A percentile compares a stretch with the other conserved stretches of the same genome.
These are phyloP conservation scores for Papilio elwesi DNA, from an alignment of 2,888 invertebrate genomes.

Conservation along the genomic window DNA sequence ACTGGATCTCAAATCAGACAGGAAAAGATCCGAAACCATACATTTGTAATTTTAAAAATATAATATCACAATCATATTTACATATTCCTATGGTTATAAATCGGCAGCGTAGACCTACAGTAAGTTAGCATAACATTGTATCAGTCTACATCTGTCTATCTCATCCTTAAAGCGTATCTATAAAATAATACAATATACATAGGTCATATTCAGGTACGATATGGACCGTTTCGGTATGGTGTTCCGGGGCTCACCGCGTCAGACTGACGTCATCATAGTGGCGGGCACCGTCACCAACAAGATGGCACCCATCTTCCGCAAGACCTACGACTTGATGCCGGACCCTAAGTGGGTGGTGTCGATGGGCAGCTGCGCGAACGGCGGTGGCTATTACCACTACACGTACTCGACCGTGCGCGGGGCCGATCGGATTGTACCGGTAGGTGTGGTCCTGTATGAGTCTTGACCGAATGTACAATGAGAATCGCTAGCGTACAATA, in stretches of 20 bases:
- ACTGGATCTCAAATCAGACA: too few species aligned
- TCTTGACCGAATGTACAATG: too few species aligned
- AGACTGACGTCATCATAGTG: slow-evolving; percentile 98
- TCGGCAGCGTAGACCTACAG: too few species aligned
- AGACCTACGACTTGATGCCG: slow-evolving; percentile 98
- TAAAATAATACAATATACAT: too few species aligned
- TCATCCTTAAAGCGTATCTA: too few species aligned
- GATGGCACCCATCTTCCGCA: slow-evolving; percentile 98
- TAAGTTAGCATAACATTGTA: too few species aligned
- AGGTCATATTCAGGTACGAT: slow-evolving; percentile 88
- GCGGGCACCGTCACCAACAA: slow-evolving; percentile 99
- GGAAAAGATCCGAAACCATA: too few species aligned
- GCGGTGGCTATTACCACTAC: slow-evolving; percentile 99
- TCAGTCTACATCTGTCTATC: too few species aligned
- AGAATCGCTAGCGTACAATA: too few species aligned
- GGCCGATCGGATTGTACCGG: slow-evolving; percentile 72
- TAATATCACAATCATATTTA: too few species aligned
- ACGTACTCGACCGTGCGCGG: slow-evolving; percentile 96
- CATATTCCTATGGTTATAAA: too few species aligned
- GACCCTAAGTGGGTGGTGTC: slow-evolving; percentile 99
- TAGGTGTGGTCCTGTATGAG: slow-evolving; percentile 43
- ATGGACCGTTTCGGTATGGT: slow-evolving; percentile 99
- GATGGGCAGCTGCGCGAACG: slow-evolving; percentile 99
- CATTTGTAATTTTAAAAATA: too few species aligned
- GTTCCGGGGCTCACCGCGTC: slow-evolving; percentile 97